phyloP scores from a whole-genome alignment of 2,797 vertebrate genomes.

The Lerista edwardsae region DNA sequence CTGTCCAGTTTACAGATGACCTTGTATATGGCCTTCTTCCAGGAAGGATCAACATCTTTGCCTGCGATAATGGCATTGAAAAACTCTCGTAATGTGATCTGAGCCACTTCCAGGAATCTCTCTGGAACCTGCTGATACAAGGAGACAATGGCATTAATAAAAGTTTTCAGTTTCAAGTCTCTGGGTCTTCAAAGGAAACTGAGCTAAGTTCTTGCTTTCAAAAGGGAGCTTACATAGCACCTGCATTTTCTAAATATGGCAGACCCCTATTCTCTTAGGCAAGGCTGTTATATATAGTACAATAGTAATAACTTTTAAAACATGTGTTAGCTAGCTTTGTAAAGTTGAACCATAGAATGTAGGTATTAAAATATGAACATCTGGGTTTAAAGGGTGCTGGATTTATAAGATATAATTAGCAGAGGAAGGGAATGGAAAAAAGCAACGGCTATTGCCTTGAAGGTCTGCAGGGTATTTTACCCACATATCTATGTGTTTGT shows the following conservation, averaged over 20 bases:
- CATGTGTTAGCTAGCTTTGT: constrained; percentile 74
- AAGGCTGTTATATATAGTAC: constrained; percentile 83
- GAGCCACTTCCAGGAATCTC: constrained; percentile 98
- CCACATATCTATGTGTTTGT: neutral
- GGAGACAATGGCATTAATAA: constrained; percentile 90
- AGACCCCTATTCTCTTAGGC: constrained; percentile 79
- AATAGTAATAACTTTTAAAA: constrained; percentile 76
- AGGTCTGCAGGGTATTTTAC: constrained; percentile 52
- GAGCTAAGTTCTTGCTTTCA: constrained; percentile 80
- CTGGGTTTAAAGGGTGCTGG: constrained; percentile 54
- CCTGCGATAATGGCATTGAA: constrained; percentile 99
- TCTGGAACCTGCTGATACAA: constrained; percentile 95
- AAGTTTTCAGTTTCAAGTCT: constrained; percentile 87
- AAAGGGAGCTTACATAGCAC: constrained; percentile 80
- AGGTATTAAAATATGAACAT: constrained; percentile 64
- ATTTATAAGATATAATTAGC: constrained; percentile 72
- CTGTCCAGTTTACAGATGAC: constrained; percentile 99
- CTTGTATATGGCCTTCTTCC: constrained; percentile 99
- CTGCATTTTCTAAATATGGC: constrained; percentile 83
- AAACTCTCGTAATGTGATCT: constrained; percentile 99
- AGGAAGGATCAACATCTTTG: constrained; percentile 99
- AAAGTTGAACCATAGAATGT: constrained; percentile 70
- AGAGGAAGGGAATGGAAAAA: constrained; percentile 27
- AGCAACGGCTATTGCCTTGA: constrained; percentile 67
- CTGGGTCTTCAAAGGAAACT: constrained; percentile 82